Evolutionary conservation across 2,888 invertebrate species (phyloP).

Genomic region (Anthrax anthrax): DNA sequence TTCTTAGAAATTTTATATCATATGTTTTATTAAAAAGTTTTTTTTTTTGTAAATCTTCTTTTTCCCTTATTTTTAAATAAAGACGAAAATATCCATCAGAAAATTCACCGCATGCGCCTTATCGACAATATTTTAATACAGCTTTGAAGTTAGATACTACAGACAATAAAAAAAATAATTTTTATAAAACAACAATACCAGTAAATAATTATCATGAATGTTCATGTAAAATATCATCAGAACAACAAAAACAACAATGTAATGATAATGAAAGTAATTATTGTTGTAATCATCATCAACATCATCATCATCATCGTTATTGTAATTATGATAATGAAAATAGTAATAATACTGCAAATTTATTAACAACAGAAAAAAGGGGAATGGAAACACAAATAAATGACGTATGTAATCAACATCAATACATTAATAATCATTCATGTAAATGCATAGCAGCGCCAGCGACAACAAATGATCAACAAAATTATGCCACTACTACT

Average conservation of each 20-base stretch:
- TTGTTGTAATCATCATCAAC: background rate
- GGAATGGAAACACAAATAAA: background rate
- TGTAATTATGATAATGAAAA: background rate
- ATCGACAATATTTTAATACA: constrained; percentile 6
- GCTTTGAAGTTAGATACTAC: background rate
- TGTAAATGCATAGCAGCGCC: background rate
- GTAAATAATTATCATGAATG: constrained; percentile 18
- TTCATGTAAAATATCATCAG: background rate
- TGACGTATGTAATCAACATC: background rate
- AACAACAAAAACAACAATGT: background rate
- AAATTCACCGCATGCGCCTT: constrained; percentile 8
- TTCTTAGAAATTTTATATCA: too few relatives aligned
- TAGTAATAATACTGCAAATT: background rate
- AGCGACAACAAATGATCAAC: background rate
- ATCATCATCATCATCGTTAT: background rate
- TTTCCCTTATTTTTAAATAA: too few relatives aligned
- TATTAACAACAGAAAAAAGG: background rate
- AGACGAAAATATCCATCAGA: constrained; percentile 6
- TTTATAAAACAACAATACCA: constrained; percentile 29
- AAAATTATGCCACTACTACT: background rate
- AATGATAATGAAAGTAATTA: too few relatives aligned
- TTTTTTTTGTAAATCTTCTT: too few relatives aligned
- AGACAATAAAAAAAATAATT: constrained; percentile 15
- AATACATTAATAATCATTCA: background rate
- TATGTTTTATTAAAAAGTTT: too few relatives aligned